Evolutionary conservation across 1,140 invertebrate species (phyloP), one percentile per base, ranked within the genome.

Genomic region (Achatina immaculata): DNA sequence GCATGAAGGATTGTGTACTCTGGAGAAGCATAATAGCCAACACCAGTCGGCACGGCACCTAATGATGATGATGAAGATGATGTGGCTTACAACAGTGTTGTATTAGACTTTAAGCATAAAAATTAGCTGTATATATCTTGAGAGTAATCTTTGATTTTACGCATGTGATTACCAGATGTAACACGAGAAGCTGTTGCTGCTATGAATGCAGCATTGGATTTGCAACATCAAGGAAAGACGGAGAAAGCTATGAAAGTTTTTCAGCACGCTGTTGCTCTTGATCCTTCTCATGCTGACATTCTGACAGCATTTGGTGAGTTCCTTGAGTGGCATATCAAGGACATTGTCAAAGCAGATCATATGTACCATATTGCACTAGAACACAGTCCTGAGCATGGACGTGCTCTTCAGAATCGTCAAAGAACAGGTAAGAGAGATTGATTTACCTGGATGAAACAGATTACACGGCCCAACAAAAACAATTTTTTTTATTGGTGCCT

Each of bases 221-320:
- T 97, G 94, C 95, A 95, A 88, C 92, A 93, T 72, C 91, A 93
- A 21, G 96, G 96, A 0, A 98, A 97, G 90, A 91, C 93, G 72
- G 95, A 96, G 42, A 97, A 97, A 92, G 96, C 97, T 1, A 91
- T 95, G 9, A 96, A 96, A 90, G 90, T 98, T 36, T 96, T 97
- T 87, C 94, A 91, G 91, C 97, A 99, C 91, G 97, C 97, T 0
- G 93, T 96, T 38, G 95, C 96, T 0, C 91, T 99, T 36, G 95
- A 96, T 28, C 97, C 98, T 0, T 94, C 95, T 83, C 96, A 99
- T 92, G 95, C 97, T 0, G 97, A 99, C 86, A 94, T 99, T 69
- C 91, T 99, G 19, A 96, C 96, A 85, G 94, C 95, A 84, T 99
- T 97, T 91, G 98, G 98, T 40, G 96, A 99, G 91, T 98, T 98